Evolutionary conservation across 2,888 invertebrate genomes (phyloP), one percentile per base, ranked within the genome.

Genomic region (Timema podura): DNA sequence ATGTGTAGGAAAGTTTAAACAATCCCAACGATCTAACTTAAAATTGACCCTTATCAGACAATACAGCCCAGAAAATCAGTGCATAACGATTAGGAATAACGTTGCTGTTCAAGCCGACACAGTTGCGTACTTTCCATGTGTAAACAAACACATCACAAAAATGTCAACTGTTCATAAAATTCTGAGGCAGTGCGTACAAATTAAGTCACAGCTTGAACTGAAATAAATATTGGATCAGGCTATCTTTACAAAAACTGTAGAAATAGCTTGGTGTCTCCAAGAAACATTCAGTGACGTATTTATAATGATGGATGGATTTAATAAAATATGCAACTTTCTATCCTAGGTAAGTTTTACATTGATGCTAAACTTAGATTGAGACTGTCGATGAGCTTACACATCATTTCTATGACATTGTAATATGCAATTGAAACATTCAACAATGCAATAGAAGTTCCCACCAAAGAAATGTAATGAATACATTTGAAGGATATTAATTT

Each of bases 181-280:
- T 2, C 45, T 61, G 5, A 61, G 61, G 61, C 15, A 61, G 30
- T 30, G 45, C 30, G 7, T n/a, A n/a, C n/a, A n/a, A n/a, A n/a
- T 61, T 44, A 8, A 13, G 7, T 30, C 30, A 11, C 13, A 30
- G 8, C 61, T 61, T 11, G 7, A 61, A 44, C 61, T 61, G 30
- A 16, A n/a, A 13, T 16, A 51, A 10, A 48, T 45, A 10, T 45
- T 48, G 6, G 51, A 69, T 8, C 47, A 71, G 10, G 48, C 59
- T 30, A 61, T 30, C 13, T 61, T 61, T 61, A 11, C 30, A 8
- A 61, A 61, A 45, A 45, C 61, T 44, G 45, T 61, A 13, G 16
- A 61, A 61, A 61, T 61, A 61, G 30, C 45, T 30, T 61, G 61
- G 30, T 61, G 44, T 6, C n/a, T 44, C 45, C 61, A 61, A 13